Percentiles rank a stretch among this genome's conserved stretches.
Evolutionary conservation across 2,888 invertebrate genomes (phyloP).

Genomic region (Bellardia bayeri): DNA sequence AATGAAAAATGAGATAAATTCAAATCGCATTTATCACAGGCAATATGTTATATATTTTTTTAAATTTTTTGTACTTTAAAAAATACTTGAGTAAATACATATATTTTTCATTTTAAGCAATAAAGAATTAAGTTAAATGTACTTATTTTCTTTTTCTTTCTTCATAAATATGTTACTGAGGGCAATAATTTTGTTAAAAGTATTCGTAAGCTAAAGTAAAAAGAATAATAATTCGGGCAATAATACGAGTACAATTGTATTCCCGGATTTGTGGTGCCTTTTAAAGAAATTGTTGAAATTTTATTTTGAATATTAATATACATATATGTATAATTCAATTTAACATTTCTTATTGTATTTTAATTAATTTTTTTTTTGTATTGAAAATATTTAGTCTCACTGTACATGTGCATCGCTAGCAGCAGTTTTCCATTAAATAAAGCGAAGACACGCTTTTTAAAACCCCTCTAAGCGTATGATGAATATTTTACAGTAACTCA

Average conservation of each 20-base stretch:
- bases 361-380: not conserved
- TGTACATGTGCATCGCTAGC: not conserved
- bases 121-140: not conserved
- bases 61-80: not conserved
- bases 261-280: not conserved
- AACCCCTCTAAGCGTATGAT: slow-evolving; percentile 21
- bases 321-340: not conserved
- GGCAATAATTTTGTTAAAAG: not conserved
- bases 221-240: not conserved
- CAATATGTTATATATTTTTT: not conserved
- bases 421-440: not conserved
- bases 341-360: not conserved
- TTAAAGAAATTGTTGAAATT: not conserved
- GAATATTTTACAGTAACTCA: slow-evolving; percentile 3
- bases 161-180: not conserved
- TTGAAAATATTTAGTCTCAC: not conserved
- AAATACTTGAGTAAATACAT: not conserved
- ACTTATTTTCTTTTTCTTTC: not conserved
- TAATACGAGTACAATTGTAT: no score
- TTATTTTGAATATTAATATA: no score
- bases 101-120: not conserved
- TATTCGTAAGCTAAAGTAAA: not conserved
- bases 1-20: not conserved
- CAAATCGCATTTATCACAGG: slow-evolving; percentile 19
- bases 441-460: slow-evolving; percentile 9